A percentile compares a stretch with the other conserved stretches of the same genome.
Evolutionary conservation across 2,113 vertebrate genomes (phyloP).

Genomic region (Tyto alba): DNA sequence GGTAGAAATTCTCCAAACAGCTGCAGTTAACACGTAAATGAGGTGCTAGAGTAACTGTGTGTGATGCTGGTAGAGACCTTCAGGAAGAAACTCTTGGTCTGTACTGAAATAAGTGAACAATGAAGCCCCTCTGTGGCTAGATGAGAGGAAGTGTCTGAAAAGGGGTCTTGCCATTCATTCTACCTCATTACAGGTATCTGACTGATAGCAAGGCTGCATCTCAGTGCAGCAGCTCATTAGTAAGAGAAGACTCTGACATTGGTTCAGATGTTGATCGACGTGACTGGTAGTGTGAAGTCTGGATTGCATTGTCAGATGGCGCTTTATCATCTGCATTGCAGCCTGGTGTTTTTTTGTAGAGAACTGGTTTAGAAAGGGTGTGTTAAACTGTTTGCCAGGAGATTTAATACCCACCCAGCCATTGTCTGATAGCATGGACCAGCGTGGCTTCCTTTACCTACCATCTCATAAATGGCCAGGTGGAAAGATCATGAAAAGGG

Average conservation of each 20-base stretch:
- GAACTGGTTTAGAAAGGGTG: neutral
- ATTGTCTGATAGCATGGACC: neutral
- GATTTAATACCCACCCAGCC: neutral
- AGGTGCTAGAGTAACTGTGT: neutral
- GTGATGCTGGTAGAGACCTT: neutral
- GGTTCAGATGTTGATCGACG: constrained; percentile 71
- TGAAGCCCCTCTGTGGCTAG: constrained; percentile 6
- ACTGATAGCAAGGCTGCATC: constrained; percentile 55
- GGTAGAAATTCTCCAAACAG: neutral
- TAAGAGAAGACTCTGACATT: constrained; percentile 72
- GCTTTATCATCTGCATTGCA: constrained; percentile 51
- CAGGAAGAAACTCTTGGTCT: constrained; percentile 31
- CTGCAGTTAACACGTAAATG: neutral
- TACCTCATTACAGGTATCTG: constrained; percentile 62
- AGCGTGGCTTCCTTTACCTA: neutral
- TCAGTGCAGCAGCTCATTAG: constrained; percentile 70
- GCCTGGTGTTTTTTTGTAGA: constrained; percentile 21
- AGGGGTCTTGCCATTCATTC: constrained; percentile 44
- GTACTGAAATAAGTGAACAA: constrained; percentile 43
- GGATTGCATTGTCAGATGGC: constrained; percentile 50
- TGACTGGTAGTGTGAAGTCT: constrained; percentile 66
- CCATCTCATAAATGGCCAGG: neutral
- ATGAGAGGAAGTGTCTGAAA: constrained; percentile 50
- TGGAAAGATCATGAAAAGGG: neutral
- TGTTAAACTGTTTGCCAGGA: constrained; percentile 42